These are phyloP conservation scores for Leucosticte australis DNA, from an alignment of 2,113 vertebrate species.

Conservation along the genomic window DNA sequence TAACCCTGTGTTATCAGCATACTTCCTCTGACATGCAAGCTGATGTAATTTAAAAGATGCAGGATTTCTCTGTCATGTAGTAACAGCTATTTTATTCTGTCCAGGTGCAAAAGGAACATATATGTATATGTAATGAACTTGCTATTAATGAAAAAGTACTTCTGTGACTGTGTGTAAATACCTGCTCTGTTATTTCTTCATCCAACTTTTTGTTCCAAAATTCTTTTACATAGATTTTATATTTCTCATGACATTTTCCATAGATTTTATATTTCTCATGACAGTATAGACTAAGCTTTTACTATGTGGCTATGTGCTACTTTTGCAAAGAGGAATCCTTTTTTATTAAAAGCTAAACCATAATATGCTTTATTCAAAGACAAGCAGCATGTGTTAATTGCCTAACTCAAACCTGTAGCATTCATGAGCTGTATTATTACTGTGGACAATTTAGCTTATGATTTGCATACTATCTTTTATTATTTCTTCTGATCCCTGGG, in stretches of 20 bases:
- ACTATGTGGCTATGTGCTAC: background rate
- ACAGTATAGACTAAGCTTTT: background rate
- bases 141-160: background rate
- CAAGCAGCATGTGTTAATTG: rapidly evolving
- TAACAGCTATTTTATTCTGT: background rate
- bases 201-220: background rate
- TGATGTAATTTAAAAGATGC: background rate
- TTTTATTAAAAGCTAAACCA: background rate
- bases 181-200: background rate
- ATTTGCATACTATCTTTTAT: background rate
- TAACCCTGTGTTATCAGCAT: background rate
- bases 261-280: background rate
- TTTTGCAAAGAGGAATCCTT: background rate
- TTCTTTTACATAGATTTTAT: background rate
- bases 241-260: background rate
- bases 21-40: background rate
- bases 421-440: background rate
- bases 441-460: background rate
- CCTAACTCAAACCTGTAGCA: background rate
- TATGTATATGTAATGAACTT: background rate
- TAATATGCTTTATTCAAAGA: background rate
- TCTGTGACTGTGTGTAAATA: background rate
- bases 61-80: background rate
- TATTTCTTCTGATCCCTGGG: background rate
- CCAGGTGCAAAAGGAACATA: background rate